Evolutionary conservation across 2,797 vertebrate species (phyloP), one percentile per base, ranked within the genome.

Genomic region (Coluber constrictor): DNA sequence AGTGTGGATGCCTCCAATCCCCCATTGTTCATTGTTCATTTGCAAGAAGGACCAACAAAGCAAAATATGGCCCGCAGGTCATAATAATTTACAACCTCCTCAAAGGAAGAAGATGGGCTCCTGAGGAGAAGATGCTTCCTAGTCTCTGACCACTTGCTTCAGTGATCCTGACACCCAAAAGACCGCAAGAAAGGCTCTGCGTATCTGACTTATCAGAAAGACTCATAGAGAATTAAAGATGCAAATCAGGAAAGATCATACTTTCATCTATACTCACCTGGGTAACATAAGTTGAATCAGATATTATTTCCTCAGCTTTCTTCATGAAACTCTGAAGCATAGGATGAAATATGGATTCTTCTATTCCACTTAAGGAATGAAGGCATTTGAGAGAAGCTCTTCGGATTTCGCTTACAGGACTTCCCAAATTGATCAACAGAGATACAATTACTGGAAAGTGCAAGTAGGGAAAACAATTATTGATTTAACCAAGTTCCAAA

Each of bases 251-350:
- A 43, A 93, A 29, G 57, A 86, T 25, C 2, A 32, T 54, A 54
- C 51, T 54, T 47, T n/a, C 18, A 12, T 18, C 11, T 43, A 32
- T 92, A 74, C 90, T 95, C 97, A 99, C 99, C 98, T 98, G 98
- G 94, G 96, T 96, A 93, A 99, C 89, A 23, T 98, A 99, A 0
- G 97, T 93, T 13, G 98, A 97, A 94, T 99, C 99, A 11, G 99
- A 98, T 8, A 98, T 43, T 90, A 99, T 97, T 96, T 99, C 99
- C 94, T 99, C 99, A 0, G 97, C 95, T 60, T 97, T 98, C 94
- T 96, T 97, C 86, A 98, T 96, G 83, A 99, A 95, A 88, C 95
- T 97, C 94, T 98, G 97, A 92, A 98, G 96, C 92, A 99, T 74
- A 91, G 98, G 98, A 91, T 97, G 96, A 96, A 98, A 98, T 0